phyloP scores from a whole-genome alignment of 2,113 vertebrate species.

The Nycticebus coucang region DNA sequence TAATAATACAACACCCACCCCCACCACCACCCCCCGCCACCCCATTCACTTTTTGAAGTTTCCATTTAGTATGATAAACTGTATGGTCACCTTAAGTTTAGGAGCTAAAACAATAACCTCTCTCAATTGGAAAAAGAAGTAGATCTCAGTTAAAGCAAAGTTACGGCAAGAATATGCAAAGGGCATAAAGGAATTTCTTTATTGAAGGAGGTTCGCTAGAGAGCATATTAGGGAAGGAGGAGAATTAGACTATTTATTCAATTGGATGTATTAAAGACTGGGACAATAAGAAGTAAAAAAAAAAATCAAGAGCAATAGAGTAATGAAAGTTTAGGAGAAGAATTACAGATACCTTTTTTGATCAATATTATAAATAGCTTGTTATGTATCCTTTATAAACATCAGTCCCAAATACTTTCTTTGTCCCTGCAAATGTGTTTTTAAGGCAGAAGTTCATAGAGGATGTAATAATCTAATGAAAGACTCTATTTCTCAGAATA shows the following conservation, averaged over 20 bases:
- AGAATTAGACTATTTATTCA: not conserved
- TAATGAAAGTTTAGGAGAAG: not conserved
- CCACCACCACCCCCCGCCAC: not conserved
- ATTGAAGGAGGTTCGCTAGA: not conserved
- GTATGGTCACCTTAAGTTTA: not conserved
- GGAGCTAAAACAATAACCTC: not conserved
- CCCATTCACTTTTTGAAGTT: not conserved
- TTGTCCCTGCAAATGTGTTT: not conserved
- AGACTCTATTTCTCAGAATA: slow-evolving; percentile 12
- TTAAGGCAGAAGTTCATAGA: not conserved
- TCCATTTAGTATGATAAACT: not conserved
- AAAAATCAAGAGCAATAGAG: not conserved
- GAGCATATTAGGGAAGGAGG: not conserved
- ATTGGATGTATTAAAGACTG: not conserved
- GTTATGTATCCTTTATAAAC: not conserved
- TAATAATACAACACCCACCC: not conserved
- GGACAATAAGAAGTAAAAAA: not conserved
- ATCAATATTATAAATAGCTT: not conserved
- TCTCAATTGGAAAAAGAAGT: not conserved
- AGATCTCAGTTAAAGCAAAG: not conserved
- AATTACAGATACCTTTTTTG: not conserved
- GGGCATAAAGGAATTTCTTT: not conserved
- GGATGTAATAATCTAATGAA: slow-evolving; percentile 6
- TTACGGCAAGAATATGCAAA: not conserved
- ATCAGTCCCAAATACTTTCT: not conserved